Conservation (phyloP, 2,797 vertebrate genomes). For the Poeciliopsis turneri region DNA sequence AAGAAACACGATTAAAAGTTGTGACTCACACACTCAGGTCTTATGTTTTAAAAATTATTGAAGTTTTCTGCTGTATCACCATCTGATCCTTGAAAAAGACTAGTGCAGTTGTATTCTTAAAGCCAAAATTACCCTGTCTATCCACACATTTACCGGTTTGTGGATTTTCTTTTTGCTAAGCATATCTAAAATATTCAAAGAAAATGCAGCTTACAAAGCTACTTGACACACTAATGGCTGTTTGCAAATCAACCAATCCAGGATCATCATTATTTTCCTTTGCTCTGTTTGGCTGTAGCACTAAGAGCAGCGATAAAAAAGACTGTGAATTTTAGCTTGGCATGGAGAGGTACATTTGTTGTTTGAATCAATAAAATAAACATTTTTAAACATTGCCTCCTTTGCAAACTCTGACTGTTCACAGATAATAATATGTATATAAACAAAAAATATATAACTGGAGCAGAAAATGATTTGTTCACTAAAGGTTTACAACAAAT, state of each 20-base stretch:
- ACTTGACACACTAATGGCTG: neutral
- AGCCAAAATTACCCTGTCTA: neutral
- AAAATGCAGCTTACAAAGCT: neutral
- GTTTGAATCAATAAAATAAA: neutral
- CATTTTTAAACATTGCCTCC: neutral
- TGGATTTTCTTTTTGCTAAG: neutral
- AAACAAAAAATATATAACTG: neutral
- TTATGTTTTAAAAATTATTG: neutral
- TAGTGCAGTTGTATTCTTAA: neutral
- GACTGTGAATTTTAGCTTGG: neutral
- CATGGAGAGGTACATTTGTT: neutral
- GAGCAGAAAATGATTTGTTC: neutral
- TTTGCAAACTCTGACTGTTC: neutral
- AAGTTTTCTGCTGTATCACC: neutral
- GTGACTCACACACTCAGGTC: neutral
- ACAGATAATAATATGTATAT: neutral
- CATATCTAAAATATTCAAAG: neutral
- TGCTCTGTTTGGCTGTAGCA: neutral
- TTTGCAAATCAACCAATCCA: neutral
- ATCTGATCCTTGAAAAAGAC: neutral
- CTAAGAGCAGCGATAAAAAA: neutral
- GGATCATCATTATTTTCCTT: neutral
- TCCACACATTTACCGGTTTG: neutral
- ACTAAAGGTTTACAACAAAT: neutral
- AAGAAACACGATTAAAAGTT: neutral